Base-by-base conservation (phyloP, 64 coral and sea anemone genomes). In the Stichodactyla mertensii region DNA sequence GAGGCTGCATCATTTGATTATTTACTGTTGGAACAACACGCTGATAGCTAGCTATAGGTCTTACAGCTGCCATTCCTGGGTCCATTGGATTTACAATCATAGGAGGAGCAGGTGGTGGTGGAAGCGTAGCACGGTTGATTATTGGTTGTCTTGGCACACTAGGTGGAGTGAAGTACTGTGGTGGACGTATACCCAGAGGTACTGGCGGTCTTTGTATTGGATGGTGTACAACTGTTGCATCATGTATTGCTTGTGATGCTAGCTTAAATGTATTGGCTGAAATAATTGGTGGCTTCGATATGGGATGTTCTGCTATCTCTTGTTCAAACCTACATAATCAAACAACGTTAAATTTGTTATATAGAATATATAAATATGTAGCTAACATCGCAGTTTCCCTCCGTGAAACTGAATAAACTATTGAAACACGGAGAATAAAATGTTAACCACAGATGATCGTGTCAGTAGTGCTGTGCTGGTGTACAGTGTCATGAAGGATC, bases 201-300 rank as follows among this genome's bases (percentile, higher is more conserved):
- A 71, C 82, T 80, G 83, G 89, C 10, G 85, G 61, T n/a, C 79
- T 23, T 81, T 28, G 64, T 45, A 71, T 61, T 54, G 87, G 84
- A 7, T 93, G 89, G 54, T 89, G 89, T 57, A 87, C 82, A 52
- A 81, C 77, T 64, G 45, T 57, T 0, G 93, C 89, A 83, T 99
- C 88, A 67, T 99, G 88, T 61, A 99, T 99, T 77, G 90, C 87
- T 80, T 94, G 91, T 82, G 93, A 88, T 16, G 97, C 97, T 82
- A 91, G 90, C 56, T 61, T 82, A 91, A 99, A 99, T 79, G 97
- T 99, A 26, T 86, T 89, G 60, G 97, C 89, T 60, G 93, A 91
- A 54, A 99, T 88, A 14, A 99, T 89, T 78, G 66, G 93, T 79
- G 87, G 90, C 16, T 93, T 91, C 83, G 91, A 16, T 14, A 94